Percentiles rank a stretch among this genome's conserved stretches.
Evolutionary conservation across 2,797 vertebrate genomes (phyloP).

Genomic region (Molossus alvarezi): DNA sequence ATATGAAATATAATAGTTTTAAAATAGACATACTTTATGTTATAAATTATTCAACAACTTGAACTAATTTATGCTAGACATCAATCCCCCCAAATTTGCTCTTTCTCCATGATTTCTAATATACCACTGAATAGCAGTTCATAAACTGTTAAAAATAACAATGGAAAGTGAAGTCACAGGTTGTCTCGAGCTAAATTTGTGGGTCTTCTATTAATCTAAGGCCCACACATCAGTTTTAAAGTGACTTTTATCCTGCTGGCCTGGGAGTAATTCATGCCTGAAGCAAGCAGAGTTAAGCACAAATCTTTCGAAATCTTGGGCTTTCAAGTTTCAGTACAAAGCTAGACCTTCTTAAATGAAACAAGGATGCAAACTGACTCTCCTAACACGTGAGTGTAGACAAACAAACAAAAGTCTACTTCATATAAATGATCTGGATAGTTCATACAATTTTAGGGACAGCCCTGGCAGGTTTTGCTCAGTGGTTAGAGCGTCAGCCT

Average conservation of each 20-base stretch:
- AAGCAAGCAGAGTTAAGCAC: not conserved
- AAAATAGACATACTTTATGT: not conserved
- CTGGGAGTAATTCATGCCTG: not conserved
- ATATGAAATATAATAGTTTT: conserved; percentile 20
- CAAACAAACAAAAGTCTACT: conserved; percentile 7
- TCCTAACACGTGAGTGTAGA: not conserved
- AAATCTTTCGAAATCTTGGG: not conserved
- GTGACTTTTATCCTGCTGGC: not conserved
- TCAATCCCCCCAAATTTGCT: conserved; percentile 42
- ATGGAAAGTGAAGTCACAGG: not conserved
- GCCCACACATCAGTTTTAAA: not conserved
- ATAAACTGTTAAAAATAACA: conserved; percentile 21
- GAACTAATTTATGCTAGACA: not conserved
- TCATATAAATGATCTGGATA: not conserved
- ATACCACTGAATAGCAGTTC: not conserved
- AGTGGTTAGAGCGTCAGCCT: too few species aligned
- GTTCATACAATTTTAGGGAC: not conserved
- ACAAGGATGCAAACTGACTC: not conserved
- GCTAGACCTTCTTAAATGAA: conserved; percentile 23
- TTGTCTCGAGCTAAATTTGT: not conserved
- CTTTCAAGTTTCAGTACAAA: conserved; percentile 55
- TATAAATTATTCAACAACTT: conserved; percentile 39
- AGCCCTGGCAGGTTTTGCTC: not conserved
- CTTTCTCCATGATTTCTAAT: conserved; percentile 35
- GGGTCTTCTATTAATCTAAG: not conserved